Percentiles rank a stretch among this genome's conserved stretches.
phyloP scores from a whole-genome alignment of 1,140 invertebrate genomes.

The Meteorus sp. region DNA sequence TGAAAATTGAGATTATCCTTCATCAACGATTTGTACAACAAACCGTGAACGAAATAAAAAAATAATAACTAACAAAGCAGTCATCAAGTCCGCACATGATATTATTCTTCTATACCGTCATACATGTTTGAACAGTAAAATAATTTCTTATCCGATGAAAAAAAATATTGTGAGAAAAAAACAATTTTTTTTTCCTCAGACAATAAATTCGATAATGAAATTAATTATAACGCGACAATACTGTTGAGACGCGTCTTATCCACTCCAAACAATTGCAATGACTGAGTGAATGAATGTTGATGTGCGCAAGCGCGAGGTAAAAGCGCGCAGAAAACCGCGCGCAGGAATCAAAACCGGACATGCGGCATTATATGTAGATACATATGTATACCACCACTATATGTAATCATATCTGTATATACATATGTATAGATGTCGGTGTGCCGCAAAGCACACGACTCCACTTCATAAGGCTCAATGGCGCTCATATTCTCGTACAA shows the following conservation, averaged over 20 bases:
- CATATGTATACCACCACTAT: background rate
- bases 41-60: too few species aligned
- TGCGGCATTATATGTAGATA: slow-evolving; percentile 22
- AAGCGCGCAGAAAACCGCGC: slow-evolving; percentile 38
- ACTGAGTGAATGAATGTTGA: slow-evolving; percentile 31
- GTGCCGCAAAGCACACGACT: background rate
- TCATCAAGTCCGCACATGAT: too few species aligned
- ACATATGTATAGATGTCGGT: background rate
- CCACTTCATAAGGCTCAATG: slow-evolving; percentile 34
- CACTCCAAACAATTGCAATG: slow-evolving; percentile 10
- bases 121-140: too few species aligned
- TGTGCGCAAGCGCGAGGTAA: slow-evolving; percentile 35
- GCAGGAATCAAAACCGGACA: slow-evolving; percentile 53
- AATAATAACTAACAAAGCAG: too few species aligned
- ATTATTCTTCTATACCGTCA: too few species aligned
- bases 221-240: background rate
- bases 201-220: background rate
- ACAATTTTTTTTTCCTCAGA: background rate
- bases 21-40: too few species aligned
- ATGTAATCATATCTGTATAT: background rate
- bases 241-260: slow-evolving; percentile 3
- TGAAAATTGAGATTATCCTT: too few species aligned
- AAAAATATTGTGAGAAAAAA: too few species aligned
- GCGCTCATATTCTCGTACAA: slow-evolving; percentile 49
- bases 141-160: too few species aligned